Conservation (phyloP, 2,888 invertebrate species). For the Drosophila nigritarsus region DNA sequence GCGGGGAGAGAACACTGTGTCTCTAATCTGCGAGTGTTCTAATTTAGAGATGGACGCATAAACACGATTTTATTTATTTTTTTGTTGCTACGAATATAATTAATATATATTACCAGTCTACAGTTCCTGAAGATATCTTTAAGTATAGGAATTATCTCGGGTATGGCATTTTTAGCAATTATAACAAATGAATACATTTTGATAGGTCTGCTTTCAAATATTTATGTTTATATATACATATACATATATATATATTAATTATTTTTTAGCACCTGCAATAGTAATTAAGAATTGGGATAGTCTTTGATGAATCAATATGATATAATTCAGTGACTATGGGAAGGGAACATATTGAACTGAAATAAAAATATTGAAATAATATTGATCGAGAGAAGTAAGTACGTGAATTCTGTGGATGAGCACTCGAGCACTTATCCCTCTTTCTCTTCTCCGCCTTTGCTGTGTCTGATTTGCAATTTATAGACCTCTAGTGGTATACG, state of each 20-base stretch:
- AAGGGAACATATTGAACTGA: not conserved
- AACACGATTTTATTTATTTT: conserved; percentile 2
- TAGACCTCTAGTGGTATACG: not conserved
- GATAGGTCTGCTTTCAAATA: not conserved
- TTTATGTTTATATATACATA: no score
- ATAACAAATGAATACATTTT: not conserved
- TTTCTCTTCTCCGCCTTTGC: not conserved
- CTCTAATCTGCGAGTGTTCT: conserved; percentile 50
- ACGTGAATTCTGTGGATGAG: not conserved
- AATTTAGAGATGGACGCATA: conserved; percentile 40
- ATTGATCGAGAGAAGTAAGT: not conserved
- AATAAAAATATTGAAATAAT: not conserved
- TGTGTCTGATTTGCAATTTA: conserved; percentile 4
- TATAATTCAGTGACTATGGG: not conserved
- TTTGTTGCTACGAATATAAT: not conserved
- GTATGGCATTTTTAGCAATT: not conserved
- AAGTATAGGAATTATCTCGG: not conserved
- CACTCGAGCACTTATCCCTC: not conserved
- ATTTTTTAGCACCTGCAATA: not conserved
- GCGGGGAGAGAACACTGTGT: not conserved
- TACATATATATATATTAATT: no score
- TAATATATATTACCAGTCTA: conserved; percentile 1
- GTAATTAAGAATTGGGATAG: not conserved
- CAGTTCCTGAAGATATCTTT: not conserved
- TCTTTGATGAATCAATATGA: not conserved